Evolutionary conservation across 2,888 invertebrate genomes (phyloP).

Genomic region (Macaria liturata): DNA sequence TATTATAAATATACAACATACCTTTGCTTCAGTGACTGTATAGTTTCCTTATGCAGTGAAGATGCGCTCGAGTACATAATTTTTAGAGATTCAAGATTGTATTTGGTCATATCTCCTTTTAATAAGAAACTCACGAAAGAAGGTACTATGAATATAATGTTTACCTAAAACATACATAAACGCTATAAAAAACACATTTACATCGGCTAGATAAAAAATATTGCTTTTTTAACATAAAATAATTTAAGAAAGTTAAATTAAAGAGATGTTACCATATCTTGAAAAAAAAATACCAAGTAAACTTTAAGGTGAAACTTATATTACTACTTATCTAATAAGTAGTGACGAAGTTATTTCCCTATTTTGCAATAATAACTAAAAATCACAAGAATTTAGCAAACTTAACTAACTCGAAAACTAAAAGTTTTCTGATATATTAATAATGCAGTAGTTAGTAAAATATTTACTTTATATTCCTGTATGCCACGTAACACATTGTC

Average conservation of each 20-base stretch:
- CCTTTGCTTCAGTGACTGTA: constrained; percentile 58
- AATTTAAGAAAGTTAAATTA: no score
- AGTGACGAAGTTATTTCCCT: no score
- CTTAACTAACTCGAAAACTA: no score
- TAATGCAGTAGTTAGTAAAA: no score
- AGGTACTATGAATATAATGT: constrained; percentile 58
- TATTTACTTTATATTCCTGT: constrained; percentile 46
- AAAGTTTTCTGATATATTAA: no score
- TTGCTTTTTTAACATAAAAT: no score
- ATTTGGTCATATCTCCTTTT: constrained; percentile 46
- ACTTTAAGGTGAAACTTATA: constrained; percentile 29
- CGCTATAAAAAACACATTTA: no score
- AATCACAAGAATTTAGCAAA: no score
- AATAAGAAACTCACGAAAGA: constrained; percentile 49
- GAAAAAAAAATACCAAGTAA: no score
- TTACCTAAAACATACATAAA: constrained; percentile 40
- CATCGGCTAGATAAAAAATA: no score
- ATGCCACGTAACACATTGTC: constrained; percentile 45
- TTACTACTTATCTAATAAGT: constrained; percentile 11
- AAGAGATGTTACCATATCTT: no score
- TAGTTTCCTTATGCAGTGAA: constrained; percentile 59
- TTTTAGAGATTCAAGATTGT: constrained; percentile 55
- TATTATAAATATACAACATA: constrained; percentile 26
- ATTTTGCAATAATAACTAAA: no score
- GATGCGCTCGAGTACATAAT: constrained; percentile 60